Conservation (phyloP, 1,140 invertebrate species). For the Ericerus pela region DNA sequence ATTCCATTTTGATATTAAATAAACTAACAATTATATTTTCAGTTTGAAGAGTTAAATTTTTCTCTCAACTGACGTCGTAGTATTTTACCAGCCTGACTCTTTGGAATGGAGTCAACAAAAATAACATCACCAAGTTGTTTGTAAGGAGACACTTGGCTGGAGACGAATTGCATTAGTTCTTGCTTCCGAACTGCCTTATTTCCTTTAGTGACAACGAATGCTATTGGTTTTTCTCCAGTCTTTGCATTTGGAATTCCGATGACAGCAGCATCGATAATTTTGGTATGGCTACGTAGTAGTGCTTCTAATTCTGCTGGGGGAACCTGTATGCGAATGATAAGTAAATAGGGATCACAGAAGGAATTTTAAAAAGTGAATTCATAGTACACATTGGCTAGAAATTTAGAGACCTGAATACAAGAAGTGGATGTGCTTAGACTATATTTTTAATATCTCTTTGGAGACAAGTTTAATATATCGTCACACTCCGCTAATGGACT, state of each 20-base stretch:
- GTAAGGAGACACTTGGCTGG: constrained; percentile 43
- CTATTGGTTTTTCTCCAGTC: constrained; percentile 46
- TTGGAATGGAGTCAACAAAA: constrained; percentile 53
- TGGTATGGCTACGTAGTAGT: constrained; percentile 46
- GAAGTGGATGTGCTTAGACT: too few species aligned
- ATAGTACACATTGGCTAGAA: too few species aligned
- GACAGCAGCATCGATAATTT: constrained; percentile 51
- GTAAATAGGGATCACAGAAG: too few species aligned
- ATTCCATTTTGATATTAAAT: too few species aligned
- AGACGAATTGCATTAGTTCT: constrained; percentile 34
- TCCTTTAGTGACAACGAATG: constrained; percentile 41
- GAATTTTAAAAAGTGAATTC: too few species aligned
- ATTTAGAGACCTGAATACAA: too few species aligned
- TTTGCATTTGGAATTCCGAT: constrained; percentile 47
- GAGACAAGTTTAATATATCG: too few species aligned
- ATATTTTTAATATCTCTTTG: too few species aligned
- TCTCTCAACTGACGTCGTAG: constrained; percentile 42
- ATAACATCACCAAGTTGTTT: constrained; percentile 52
- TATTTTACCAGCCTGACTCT: constrained; percentile 58
- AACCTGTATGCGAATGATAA: constrained; percentile 32
- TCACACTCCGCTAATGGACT: too few species aligned
- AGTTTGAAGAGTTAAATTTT: too few species aligned
- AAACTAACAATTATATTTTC: too few species aligned
- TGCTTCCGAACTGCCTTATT: constrained; percentile 30
- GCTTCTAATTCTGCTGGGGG: constrained; percentile 53